Evolutionary conservation across 2,888 invertebrate genomes (phyloP), one percentile per base, ranked within the genome.

Genomic region (Cheilosia impressa): DNA sequence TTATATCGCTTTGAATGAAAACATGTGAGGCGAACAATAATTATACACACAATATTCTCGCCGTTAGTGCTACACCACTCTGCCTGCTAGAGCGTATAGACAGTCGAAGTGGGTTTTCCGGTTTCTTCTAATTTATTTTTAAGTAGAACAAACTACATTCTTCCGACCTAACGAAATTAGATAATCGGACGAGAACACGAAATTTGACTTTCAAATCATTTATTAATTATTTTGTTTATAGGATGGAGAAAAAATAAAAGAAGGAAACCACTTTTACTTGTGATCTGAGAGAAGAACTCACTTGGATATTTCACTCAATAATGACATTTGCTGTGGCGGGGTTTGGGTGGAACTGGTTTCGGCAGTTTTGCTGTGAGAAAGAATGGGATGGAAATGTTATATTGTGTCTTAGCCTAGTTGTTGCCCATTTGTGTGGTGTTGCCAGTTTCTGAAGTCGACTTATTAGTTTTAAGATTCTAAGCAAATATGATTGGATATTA

Each of bases 171-270:
- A 66, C 60, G 13, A 50, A 66, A 66, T 66, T 66, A 41, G 15
- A 66, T 66, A 55, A 47, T 38, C 38, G 9, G 24, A 52, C 13
- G 27, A 7, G 27, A 66, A 47, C 27, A 34, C 6, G 47, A 43
- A 43, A 17, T 19, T 45, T 41, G 43, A 13, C 24, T 19, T 38
- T 38, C 10, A 38, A 38, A 38, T 13, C 38, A 22, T 19, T 19
- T 50, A 22, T 34, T 65, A 52, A 65, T 65, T 55, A 57, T 19
- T 31, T 68, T 68, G 55, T 57, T 43, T 55, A 53, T 13, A 38
- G 2, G 5, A 13, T 9, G 41, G 57, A 15, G 9, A n/a, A 27
- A 1, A 69, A 9, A 22, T 45, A 55, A 7, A 38, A 52, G 7
- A 52, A 19, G 3, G 27, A 52, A 52, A 52, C 34, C 5, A 15